Evolutionary conservation across 2,113 vertebrate species (phyloP).

Genomic region (Heliornis fulica): DNA sequence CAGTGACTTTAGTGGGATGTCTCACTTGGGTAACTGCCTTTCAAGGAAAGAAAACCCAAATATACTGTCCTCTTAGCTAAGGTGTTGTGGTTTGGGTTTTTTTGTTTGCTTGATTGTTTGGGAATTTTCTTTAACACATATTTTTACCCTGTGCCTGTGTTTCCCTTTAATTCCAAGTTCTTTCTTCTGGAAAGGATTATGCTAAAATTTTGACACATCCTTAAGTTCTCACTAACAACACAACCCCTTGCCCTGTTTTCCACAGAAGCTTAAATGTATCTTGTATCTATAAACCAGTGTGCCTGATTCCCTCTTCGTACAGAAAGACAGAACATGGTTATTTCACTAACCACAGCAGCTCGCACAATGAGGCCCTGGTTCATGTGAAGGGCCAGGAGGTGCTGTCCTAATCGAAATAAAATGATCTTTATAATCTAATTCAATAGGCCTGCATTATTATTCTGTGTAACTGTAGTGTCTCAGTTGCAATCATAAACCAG

Average conservation of each 20-base stretch:
- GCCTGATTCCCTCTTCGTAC: neutral
- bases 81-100: neutral
- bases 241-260: neutral
- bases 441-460: neutral
- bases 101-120: neutral
- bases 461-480: neutral
- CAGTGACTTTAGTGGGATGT: neutral
- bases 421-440: neutral
- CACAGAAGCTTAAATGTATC: neutral
- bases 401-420: slow-evolving; percentile 4
- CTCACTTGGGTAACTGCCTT: neutral
- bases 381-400: neutral
- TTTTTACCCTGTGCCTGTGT: too few relatives aligned
- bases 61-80: neutral
- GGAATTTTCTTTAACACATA: too few relatives aligned
- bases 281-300: neutral
- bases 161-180: neutral
- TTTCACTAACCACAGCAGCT: neutral
- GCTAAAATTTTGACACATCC: neutral
- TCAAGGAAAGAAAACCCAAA: neutral
- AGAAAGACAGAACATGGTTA: neutral
- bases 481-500: neutral
- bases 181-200: neutral
- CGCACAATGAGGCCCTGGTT: neutral
- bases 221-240: neutral